Percentiles rank a stretch among this genome's conserved stretches.
phyloP scores from a whole-genome alignment of 2,113 vertebrate species.

The Poeciliopsis prolifica region DNA sequence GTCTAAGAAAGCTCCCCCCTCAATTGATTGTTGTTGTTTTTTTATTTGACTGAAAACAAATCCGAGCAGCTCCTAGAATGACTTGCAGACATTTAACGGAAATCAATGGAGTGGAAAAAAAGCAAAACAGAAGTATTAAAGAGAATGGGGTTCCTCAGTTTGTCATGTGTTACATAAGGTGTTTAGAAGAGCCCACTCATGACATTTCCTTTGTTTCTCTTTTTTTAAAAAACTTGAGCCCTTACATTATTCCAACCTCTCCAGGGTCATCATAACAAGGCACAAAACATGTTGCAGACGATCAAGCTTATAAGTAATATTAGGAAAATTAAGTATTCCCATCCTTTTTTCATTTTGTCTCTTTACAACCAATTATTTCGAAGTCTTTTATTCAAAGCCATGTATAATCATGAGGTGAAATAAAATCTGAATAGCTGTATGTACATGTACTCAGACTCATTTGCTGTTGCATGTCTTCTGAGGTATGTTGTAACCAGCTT shows the following conservation, averaged over 20 bases:
- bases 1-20: neutral
- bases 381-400: neutral
- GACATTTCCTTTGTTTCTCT: conserved; percentile 1
- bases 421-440: no score
- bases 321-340: neutral
- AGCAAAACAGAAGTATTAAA: neutral
- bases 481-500: no score
- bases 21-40: neutral
- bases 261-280: neutral
- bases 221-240: conserved; percentile 23
- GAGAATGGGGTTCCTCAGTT: neutral
- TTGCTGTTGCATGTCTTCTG: no score
- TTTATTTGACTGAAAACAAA: conserved; percentile 5
- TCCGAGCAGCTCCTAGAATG: neutral
- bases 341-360: neutral
- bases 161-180: conserved; percentile 28
- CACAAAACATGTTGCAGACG: neutral
- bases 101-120: neutral
- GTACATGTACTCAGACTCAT: no score
- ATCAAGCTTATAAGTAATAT: neutral
- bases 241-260: neutral
- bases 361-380: neutral
- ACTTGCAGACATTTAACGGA: neutral
- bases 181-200: conserved; percentile 14
- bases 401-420: no score